A percentile compares a stretch with the other conserved stretches of the same genome.
phyloP scores from a whole-genome alignment of 2,797 vertebrate genomes.

The Sphaeramia orbicularis region DNA sequence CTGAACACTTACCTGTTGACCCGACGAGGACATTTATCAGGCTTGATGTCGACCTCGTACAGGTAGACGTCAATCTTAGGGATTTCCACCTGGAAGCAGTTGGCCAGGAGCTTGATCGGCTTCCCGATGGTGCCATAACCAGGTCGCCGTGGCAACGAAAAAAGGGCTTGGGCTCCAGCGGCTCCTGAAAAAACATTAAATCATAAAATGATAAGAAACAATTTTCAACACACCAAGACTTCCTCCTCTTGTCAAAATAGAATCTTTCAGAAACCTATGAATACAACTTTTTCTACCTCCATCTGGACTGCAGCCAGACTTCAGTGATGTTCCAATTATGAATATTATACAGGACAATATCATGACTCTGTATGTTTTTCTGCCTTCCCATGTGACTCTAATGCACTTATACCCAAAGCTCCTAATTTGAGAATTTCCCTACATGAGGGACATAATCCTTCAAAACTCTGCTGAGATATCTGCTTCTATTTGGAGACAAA shows the following conservation, averaged over 20 bases:
- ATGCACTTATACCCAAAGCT: no score
- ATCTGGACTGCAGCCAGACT: no score
- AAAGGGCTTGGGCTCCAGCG: slow-evolving; percentile 95
- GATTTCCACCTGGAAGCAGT: slow-evolving; percentile 99
- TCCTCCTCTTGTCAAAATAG: background rate
- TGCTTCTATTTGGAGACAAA: no score
- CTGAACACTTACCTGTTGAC: slow-evolving; percentile 92
- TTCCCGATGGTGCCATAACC: slow-evolving; percentile 99
- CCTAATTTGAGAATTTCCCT: no score
- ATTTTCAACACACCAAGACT: background rate
- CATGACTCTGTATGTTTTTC: no score
- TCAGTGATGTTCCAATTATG: no score
- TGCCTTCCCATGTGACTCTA: no score
- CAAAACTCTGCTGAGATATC: no score
- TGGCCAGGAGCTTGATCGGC: slow-evolving; percentile 97
- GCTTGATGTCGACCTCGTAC: slow-evolving; percentile 98
- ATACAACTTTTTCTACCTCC: no score
- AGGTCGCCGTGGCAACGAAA: slow-evolving; percentile 93
- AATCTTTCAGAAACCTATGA: no score
- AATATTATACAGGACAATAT: no score
- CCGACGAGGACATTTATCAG: slow-evolving; percentile 96
- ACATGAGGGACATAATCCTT: no score
- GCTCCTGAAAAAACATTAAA: slow-evolving; percentile 83
- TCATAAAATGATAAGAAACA: background rate
- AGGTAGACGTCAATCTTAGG: slow-evolving; percentile 99